phyloP scores from a whole-genome alignment of 1,140 invertebrate species.

The Drosophila serrata region DNA sequence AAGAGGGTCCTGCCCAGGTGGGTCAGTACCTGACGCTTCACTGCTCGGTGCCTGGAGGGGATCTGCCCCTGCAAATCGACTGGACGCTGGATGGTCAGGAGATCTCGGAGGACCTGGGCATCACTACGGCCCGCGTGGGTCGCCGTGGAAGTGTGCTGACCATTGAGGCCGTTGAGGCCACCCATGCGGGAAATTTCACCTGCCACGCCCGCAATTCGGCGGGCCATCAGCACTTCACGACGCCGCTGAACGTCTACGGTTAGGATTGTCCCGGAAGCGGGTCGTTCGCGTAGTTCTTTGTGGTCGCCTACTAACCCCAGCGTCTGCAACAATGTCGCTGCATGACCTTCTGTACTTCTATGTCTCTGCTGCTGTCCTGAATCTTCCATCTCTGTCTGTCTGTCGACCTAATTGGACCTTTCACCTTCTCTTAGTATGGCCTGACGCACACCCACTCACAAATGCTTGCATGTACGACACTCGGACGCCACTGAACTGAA shows the following conservation, averaged over 20 bases:
- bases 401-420: conserved; percentile 16
- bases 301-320: conserved; percentile 52
- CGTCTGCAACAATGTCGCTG: conserved; percentile 35
- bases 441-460: conserved; percentile 39
- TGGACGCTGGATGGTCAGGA: conserved; percentile 91
- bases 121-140: conserved; percentile 87
- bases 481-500: conserved; percentile 12
- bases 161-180: conserved; percentile 88
- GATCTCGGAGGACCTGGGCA: conserved; percentile 80
- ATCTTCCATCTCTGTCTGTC: conserved; percentile 16
- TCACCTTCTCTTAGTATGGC: conserved; percentile 34
- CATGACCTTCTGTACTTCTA: conserved; percentile 52
- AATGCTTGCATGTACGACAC: conserved; percentile 52
- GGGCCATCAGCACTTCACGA: conserved; percentile 85
- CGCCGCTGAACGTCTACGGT: conserved; percentile 82
- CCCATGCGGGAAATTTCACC: conserved; percentile 89
- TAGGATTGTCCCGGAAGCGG: conserved; percentile 51
- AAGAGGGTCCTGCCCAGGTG: conserved; percentile 82
- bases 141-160: conserved; percentile 88
- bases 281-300: conserved; percentile 40
- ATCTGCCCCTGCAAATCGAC: conserved; percentile 89
- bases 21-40: conserved; percentile 83
- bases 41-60: conserved; percentile 91
- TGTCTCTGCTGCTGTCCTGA: conserved; percentile 26
- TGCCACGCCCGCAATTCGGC: conserved; percentile 89